Base-by-base conservation (phyloP, 2,888 invertebrate species). In the Anagyrus pseudococci region DNA sequence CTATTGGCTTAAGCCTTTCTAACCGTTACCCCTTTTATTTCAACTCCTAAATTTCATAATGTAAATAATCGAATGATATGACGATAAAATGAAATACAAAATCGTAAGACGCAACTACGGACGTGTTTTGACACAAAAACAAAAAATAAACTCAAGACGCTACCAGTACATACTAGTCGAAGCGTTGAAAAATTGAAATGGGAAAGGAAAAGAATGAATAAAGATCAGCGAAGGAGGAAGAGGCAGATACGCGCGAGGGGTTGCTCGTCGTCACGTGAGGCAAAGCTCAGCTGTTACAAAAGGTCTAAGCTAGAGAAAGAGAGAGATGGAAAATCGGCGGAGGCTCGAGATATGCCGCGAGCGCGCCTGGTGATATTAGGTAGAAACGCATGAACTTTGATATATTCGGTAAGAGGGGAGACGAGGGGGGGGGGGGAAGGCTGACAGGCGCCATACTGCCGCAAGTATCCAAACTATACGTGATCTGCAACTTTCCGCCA, bases 321-420 rank as follows among this genome's bases (percentile, higher is more conserved):
- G 64, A 64, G 48, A 64, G 66, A 44, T 60, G 67, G n/a, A n/a
- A n/a, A n/a, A n/a, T n/a, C n/a, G n/a, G n/a, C n/a, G n/a, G n/a
- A n/a, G n/a, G n/a, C n/a, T n/a, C n/a, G n/a, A n/a, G n/a, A 10
- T 37, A n/a, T 53, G 55, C 46, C 33, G 43, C 57, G n/a, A 33
- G 57, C 57, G 44, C 74, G 75, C 74, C 73, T n/a, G 75, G 73
- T 75, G 74, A 77, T 80, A 78, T 79, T 78, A 79, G 77, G 77
- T 78, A 55, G 77, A 75, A 78, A 80, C 77, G 77, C 77, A 80
- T 79, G 78, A 80, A 79, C 80, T 79, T 78, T 80, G 79, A 80
- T 78, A 80, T 80, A 80, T 79, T 77, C 72, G 71, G n/a, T n/a
- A n/a, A n/a, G n/a, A n/a, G n/a, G n/a, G n/a, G n/a, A n/a, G n/a